These are phyloP conservation scores for Pogonomyrmex californicus DNA, from an alignment of 1,140 invertebrate genomes.

Conservation along the genomic window DNA sequence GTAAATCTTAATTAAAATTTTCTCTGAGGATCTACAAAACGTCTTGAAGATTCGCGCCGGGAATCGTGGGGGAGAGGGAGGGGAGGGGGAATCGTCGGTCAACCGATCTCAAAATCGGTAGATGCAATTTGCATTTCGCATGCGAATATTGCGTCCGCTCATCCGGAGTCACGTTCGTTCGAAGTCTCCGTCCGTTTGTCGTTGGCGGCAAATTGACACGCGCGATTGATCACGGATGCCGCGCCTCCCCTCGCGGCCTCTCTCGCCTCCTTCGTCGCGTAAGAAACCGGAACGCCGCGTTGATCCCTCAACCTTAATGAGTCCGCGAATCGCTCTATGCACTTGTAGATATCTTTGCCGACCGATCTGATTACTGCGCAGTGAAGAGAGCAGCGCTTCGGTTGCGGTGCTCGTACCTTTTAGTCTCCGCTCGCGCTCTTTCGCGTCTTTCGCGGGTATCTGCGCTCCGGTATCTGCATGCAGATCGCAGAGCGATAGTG, in stretches of 20 bases:
- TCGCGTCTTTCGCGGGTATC: not conserved
- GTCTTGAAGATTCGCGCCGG: not conserved
- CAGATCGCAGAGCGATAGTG: slow-evolving; percentile 38
- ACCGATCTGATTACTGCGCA: slow-evolving; percentile 31
- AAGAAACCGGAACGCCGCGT: slow-evolving; percentile 53
- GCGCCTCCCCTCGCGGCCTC: slow-evolving; percentile 2
- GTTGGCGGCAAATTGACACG: slow-evolving; percentile 65
- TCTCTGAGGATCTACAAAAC: not conserved
- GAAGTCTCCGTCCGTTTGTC: slow-evolving; percentile 48
- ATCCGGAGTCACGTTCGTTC: slow-evolving; percentile 38
- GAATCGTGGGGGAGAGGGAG: not conserved
- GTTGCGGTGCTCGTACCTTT: slow-evolving; percentile 30
- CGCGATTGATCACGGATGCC: slow-evolving; percentile 65
- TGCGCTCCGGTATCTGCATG: slow-evolving; percentile 17
- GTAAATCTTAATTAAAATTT: not conserved
- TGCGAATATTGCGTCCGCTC: slow-evolving; percentile 23
- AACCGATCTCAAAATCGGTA: slow-evolving; percentile 30
- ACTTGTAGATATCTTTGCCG: slow-evolving; percentile 31
- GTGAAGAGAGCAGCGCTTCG: slow-evolving; percentile 5
- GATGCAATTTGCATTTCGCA: slow-evolving; percentile 58
- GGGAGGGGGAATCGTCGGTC: too few relatives aligned
- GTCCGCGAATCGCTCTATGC: slow-evolving; percentile 41
- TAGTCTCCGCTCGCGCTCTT: slow-evolving; percentile 1
- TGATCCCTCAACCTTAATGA: slow-evolving; percentile 65
- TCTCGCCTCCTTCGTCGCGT: not conserved